Base-by-base conservation (phyloP, 2,797 vertebrate genomes). In the Pangasius djambal region DNA sequence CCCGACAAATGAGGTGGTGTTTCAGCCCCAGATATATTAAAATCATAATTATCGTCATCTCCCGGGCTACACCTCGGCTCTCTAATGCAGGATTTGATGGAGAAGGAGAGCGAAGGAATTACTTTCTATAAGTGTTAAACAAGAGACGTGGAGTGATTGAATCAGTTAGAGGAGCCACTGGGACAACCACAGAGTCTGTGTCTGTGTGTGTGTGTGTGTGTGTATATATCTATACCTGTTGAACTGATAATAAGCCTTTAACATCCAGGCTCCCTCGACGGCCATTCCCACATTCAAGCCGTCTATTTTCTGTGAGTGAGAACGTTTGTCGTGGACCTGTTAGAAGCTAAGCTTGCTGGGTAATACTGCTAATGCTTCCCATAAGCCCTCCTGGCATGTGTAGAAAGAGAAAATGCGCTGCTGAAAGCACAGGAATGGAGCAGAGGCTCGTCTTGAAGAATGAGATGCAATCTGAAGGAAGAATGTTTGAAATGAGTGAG, bases 71-170 rank as follows among this genome's bases (percentile, higher is more conserved):
- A 93, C 93, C 89, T 94, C 94, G 63, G 93, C 93, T 94, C 92
- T 65, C 90, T 90, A 91, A 93, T 91, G 95, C 94, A 92, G 92
- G 92, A 94, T 94, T 94, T 96, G 95, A 96, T 95, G 95, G 95
- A 96, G 95, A 94, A 95, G 93, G 90, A 91, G 94, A 92, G 92
- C 91, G 88, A 25, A 92, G 93, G 94, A 96, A 96, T 96, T 96
- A 95, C 95, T 95, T 96, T 96, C 94, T 94, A 96, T 96, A 96
- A 96, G 94, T 94, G 94, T 94, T 95, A 96, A 96, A 96, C 96
- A 96, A 95, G 95, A 96, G 94, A 96, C 92, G 92, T 77, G 88
- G 92, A 93, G 94, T 78, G 92, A 93, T 92, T 88, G 93, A 94
- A 96, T 96, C 95, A 95, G 96, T 96, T 95, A 95, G 87, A 44